Percentiles rank a stretch among this genome's conserved stretches.
Evolutionary conservation across 2,888 invertebrate genomes (phyloP).

Genomic region (Netelia inedita): DNA sequence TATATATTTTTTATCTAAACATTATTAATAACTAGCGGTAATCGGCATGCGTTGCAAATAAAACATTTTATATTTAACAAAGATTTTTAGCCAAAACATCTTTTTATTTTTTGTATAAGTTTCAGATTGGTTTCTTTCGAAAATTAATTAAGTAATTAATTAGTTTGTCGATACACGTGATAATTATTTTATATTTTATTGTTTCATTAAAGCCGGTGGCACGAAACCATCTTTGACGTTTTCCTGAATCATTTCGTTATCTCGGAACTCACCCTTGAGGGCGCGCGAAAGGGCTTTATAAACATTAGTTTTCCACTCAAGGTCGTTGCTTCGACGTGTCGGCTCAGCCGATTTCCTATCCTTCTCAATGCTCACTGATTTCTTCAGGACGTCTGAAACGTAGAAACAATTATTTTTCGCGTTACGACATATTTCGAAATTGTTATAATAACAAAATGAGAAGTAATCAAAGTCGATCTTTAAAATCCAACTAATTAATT

Average conservation of each 20-base stretch:
- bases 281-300: constrained; percentile 64
- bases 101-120: no score
- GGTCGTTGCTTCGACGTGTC: constrained; percentile 22
- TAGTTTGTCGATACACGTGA: neutral
- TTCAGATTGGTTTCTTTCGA: neutral
- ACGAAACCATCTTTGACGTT: constrained; percentile 56
- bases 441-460: neutral
- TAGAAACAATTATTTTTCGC: neutral
- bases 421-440: neutral
- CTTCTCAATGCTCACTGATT: neutral
- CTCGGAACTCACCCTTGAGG: constrained; percentile 44
- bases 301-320: constrained; percentile 48
- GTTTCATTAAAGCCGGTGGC: constrained; percentile 13
- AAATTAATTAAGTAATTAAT: neutral
- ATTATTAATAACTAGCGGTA: no score
- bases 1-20: no score
- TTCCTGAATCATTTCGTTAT: constrained; percentile 48
- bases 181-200: neutral
- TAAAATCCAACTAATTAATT: neutral
- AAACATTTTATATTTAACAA: no score
- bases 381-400: constrained; percentile 15
- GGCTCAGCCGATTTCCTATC: neutral
- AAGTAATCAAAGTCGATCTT: neutral
- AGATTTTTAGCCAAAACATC: no score
- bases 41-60: no score